These are phyloP conservation scores for Poicephalus gulielmi DNA, from an alignment of 2,113 vertebrate species.

Conservation along the genomic window DNA sequence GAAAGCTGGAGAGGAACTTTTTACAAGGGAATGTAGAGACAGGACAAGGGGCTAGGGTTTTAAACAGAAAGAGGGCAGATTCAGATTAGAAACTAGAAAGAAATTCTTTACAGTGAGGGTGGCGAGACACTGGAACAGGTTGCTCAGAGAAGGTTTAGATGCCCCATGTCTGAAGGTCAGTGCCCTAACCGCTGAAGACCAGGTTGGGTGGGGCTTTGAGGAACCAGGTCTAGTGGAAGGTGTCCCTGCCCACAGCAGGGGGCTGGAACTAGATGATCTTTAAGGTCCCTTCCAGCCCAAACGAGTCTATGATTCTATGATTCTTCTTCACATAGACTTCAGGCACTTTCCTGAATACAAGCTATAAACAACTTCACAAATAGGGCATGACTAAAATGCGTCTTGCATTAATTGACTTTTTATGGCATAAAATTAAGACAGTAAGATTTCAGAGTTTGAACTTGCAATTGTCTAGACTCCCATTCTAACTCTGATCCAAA, in stretches of 20 bases:
- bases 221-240: background rate
- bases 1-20: background rate
- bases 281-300: background rate
- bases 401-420: background rate
- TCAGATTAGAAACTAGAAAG: background rate
- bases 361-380: background rate
- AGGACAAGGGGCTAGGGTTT: background rate
- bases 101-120: background rate
- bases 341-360: background rate
- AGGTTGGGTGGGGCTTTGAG: background rate
- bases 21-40: background rate
- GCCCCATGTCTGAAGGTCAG: background rate
- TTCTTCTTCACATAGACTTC: background rate
- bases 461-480: constrained; percentile 24
- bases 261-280: background rate
- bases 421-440: background rate
- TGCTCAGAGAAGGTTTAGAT: background rate
- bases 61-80: background rate
- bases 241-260: background rate
- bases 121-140: background rate
- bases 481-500: background rate
- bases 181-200: background rate
- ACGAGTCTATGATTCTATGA: background rate
- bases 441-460: constrained; percentile 13
- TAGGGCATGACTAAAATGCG: background rate